These are phyloP conservation scores for Drosophila histrio DNA, from an alignment of 2,888 invertebrate genomes.

Conservation along the genomic window DNA sequence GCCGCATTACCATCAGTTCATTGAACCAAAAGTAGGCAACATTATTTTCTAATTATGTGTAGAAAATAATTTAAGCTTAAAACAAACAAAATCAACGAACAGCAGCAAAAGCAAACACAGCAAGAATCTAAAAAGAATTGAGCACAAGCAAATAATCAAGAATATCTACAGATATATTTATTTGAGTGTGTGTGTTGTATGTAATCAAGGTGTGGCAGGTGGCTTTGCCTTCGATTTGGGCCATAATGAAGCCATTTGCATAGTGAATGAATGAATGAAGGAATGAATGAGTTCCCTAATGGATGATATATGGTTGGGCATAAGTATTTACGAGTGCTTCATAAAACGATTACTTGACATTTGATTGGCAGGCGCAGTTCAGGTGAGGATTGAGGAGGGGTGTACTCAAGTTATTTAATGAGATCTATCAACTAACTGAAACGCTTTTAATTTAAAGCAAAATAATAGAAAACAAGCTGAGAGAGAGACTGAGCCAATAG, in stretches of 20 bases:
- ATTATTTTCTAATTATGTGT: conserved; percentile 71
- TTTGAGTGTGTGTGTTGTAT: background rate
- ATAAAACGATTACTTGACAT: conserved; percentile 46
- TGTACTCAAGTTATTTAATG: conserved; percentile 8
- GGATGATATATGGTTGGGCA: conserved; percentile 23
- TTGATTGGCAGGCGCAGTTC: conserved; percentile 42
- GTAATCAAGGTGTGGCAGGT: conserved; percentile 67
- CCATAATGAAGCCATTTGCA: conserved; percentile 64
- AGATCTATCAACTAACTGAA: conserved; percentile 23
- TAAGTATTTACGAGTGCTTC: conserved; percentile 26
- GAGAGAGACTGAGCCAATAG: conserved; percentile 26
- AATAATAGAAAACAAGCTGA: conserved; percentile 9
- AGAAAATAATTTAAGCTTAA: conserved; percentile 64
- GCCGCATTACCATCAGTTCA: conserved; percentile 59
- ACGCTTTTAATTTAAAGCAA: background rate
- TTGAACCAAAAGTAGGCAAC: conserved; percentile 79
- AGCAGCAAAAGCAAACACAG: conserved; percentile 25
- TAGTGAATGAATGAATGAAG: conserved; percentile 26
- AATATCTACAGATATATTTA: conserved; percentile 21
- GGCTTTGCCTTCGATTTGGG: conserved; percentile 34
- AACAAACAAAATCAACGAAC: conserved; percentile 52
- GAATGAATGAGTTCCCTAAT: conserved; percentile 39
- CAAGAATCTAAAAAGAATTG: conserved; percentile 41
- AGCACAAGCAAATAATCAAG: conserved; percentile 62
- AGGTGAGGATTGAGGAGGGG: background rate